Evolutionary conservation across 2,113 vertebrate genomes (phyloP), one percentile per base, ranked within the genome.

Genomic region (Gambusia holbrooki): DNA sequence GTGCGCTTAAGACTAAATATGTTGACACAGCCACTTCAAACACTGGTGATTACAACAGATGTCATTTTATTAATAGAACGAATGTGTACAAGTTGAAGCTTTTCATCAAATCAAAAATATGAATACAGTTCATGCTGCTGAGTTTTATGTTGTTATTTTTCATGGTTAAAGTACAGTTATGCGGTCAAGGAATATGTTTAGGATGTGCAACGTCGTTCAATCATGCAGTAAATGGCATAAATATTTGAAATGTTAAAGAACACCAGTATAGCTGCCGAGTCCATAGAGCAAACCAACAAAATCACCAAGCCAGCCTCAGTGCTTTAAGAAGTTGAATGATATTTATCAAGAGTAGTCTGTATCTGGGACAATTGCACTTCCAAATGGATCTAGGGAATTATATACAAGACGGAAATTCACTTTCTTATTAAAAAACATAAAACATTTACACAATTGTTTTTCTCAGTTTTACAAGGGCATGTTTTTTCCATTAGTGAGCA

Each of bases 241-340:
- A 58, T 58, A n/a, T 58, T 2, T 58, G 2, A 66, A 76, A 64
- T 63, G 19, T 71, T 78, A 27, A 61, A 35, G 40, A 69, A 78
- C 25, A 35, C 73, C 25, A 51, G 17, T 62, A 5, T 80, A 84
- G 76, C 83, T 88, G 84, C 83, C 88, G 73, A 61, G 35, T 79
- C 37, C 9, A 67, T 37, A 37, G 73, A 30, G 66, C 27, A 25
- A 0, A 5, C 27, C 30, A 37, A 30, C 25, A 32, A 32, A 28
- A 69, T 62, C 60, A 37, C 2, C 37, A 66, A 0, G 25, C 3
- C 19, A 12, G 28, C 29, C 66, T 54, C 48, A 54, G 48, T 0
- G 5, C 48, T 25, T 22, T 19, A 22, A 54, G 17, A 51, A 22
- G 48, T 51, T 17, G 48, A 17, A 51, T 7, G 19, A 22, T 51